Base-by-base conservation (phyloP, 2,888 invertebrate genomes). In the Noctua pronuba region DNA sequence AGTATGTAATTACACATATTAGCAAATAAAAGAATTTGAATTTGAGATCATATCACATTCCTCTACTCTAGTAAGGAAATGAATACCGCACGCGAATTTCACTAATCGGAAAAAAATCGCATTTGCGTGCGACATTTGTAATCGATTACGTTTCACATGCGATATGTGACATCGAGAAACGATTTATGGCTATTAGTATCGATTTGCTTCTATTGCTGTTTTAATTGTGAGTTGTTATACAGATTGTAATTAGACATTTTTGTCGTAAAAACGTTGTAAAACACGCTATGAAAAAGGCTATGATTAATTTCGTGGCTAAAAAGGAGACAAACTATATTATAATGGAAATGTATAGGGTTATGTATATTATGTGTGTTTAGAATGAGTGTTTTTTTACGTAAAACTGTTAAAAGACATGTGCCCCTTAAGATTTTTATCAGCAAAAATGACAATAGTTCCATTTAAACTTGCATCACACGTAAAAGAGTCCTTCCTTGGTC, bases 91-190 rank as follows among this genome's bases (percentile, higher is more conserved):
- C 76, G 84, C 80, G 73, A 84, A 52, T 83, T 86, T 86, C 77
- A 75, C 67, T 66, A 68, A 73, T 75, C 64, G 44, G 5, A n/a
- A 75, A 85, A 83, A 83, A 75, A 62, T 64, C 73, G 24, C 62
- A 76, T 78, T 74, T 69, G 87, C 87, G 74, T 87, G 87, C 76
- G 75, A 79, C 67, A 75, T 85, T 80, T 41, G 31, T 83, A 75
- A 86, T 72, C 74, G 74, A 75, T 77, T 74, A 69, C 68, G 77
- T 83, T 86, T 75, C 83, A 58, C 87, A 76, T 79, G 80, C 87
- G 77, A 85, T 71, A 83, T 79, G 75, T 80, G 77, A 86, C 73
- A 83, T 83, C 66, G 68, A 84, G 67, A 49, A 71, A 72, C 74
- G 84, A 80, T 84, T 84, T 44, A 76, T 71, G n/a, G 83, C 62